A percentile compares a stretch with the other conserved stretches of the same genome.
These are phyloP conservation scores for Dendronephthya gigantea DNA, from an alignment of 64 coral and sea anemone genomes.

Conservation along the genomic window DNA sequence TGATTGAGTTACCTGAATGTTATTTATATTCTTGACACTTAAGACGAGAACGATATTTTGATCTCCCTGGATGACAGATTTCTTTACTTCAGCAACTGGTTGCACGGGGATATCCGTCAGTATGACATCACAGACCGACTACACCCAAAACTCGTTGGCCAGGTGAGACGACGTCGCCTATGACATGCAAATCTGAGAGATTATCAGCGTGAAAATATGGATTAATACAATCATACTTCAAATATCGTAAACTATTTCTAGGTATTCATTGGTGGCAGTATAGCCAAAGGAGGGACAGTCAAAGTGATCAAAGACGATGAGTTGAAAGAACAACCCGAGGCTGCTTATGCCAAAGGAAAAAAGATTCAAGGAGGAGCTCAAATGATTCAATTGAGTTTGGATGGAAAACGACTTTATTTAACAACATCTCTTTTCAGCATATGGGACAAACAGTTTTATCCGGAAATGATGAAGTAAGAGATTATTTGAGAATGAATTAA, in stretches of 20 bases:
- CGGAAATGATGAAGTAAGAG: constrained; percentile 24
- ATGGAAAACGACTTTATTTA: constrained; percentile 85
- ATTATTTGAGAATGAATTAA: not conserved
- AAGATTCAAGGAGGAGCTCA: constrained; percentile 82
- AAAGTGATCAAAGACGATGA: constrained; percentile 72
- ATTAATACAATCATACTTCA: not conserved
- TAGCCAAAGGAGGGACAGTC: constrained; percentile 61
- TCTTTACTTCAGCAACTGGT: constrained; percentile 88
- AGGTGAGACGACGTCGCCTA: constrained; percentile 43
- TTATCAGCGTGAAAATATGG: no score
- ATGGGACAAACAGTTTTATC: constrained; percentile 99
- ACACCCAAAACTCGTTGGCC: constrained; percentile 63
- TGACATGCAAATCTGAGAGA: no score
- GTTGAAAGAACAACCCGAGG: constrained; percentile 53
- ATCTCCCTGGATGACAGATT: constrained; percentile 94
- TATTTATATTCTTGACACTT: no score
- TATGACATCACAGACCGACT: constrained; percentile 68
- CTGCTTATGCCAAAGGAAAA: constrained; percentile 72
- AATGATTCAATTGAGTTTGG: constrained; percentile 96
- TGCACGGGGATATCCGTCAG: constrained; percentile 83
- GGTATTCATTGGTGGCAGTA: constrained; percentile 93
- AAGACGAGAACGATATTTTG: constrained; percentile 46
- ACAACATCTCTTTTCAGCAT: constrained; percentile 89
- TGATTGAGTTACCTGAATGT: no score
- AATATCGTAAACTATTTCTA: not conserved